Evolutionary conservation across 2,888 invertebrate genomes (phyloP).

Genomic region (Perizoma flavofasciatum): DNA sequence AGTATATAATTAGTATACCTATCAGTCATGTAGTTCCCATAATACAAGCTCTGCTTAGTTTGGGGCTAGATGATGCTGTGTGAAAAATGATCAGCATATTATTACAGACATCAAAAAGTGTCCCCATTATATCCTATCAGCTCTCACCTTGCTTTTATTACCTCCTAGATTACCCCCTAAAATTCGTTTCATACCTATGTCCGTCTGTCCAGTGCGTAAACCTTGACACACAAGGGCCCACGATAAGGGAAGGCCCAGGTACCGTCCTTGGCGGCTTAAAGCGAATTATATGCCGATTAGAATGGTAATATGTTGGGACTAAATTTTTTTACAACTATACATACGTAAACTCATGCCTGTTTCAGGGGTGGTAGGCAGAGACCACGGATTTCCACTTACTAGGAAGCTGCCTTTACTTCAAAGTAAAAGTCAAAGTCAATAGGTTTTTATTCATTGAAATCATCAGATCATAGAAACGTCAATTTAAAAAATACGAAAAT

Average conservation of each 20-base stretch:
- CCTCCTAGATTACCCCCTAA: not conserved
- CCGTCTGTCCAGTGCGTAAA: conserved; percentile 2
- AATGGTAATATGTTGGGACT: conserved; percentile 1
- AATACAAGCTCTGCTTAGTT: too few species aligned
- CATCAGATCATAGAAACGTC: too few species aligned
- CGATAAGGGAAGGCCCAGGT: conserved; percentile 1
- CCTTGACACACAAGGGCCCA: not conserved
- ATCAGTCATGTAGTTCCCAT: too few species aligned
- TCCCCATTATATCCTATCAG: too few species aligned
- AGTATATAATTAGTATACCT: too few species aligned
- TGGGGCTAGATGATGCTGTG: too few species aligned
- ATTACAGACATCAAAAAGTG: not conserved
- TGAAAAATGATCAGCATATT: not conserved
- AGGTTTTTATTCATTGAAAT: too few species aligned
- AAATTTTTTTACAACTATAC: not conserved
- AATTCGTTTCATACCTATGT: not conserved
- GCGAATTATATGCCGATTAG: conserved; percentile 12
- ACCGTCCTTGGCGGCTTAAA: conserved; percentile 1
- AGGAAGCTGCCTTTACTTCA: too few species aligned
- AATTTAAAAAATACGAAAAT: too few species aligned
- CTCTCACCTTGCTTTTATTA: conserved; percentile 1
- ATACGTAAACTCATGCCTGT: not conserved
- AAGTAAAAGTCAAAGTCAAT: too few species aligned
- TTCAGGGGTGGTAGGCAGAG: too few species aligned
- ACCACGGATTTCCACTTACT: too few species aligned